Evolutionary conservation across 2,113 vertebrate species (phyloP), one percentile per base, ranked within the genome.

Genomic region (Passer domesticus): DNA sequence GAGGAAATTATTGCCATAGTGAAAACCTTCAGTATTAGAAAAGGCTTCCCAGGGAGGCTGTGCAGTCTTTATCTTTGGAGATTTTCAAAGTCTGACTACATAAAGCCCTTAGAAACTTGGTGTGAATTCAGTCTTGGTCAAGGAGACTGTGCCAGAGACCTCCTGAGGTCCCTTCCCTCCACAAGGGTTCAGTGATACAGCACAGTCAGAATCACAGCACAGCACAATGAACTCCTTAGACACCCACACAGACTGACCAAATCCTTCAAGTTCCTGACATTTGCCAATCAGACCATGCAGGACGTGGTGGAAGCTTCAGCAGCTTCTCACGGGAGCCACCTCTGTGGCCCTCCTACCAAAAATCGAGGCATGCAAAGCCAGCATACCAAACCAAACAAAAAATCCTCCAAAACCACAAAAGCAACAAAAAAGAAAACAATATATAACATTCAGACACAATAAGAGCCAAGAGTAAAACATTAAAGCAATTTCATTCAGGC

Each of bases 361-460:
- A 47, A 16, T 1, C n/a, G 47, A 7, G 3, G 17, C 0, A 0
- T 27, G 13, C 7, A 39, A 58, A 55, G n/a, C 7, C 10, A 53
- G 17, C n/a, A 27, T 11, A 72, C 3, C 27, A 27, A 72, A 25
- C 11, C 10, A 76, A 58, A 30, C 19, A 39, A 15, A 23, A 39
- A 39, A 35, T 6, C 7, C 15, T 33, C 55, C 13, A 74, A 56
- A 47, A 13, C 25, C 14, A 35, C 23, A 74, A 22, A 46, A 47
- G 11, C 23, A 64, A 19, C 11, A 39, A 41, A 43, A 43, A 16
- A n/a, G 15, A 28, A 19, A 49, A 24, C 24, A 30, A 35, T 58
- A 58, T n/a, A 8, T 8, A n/a, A 35, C 7, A 20, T 8, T 49
- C 19, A 43, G 15, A 55, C n/a, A 22, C 11, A 66, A 21, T 33